Evolutionary conservation across 2,888 invertebrate genomes (phyloP), one percentile per base, ranked within the genome.

Genomic region (Tenthredo mesomela): DNA sequence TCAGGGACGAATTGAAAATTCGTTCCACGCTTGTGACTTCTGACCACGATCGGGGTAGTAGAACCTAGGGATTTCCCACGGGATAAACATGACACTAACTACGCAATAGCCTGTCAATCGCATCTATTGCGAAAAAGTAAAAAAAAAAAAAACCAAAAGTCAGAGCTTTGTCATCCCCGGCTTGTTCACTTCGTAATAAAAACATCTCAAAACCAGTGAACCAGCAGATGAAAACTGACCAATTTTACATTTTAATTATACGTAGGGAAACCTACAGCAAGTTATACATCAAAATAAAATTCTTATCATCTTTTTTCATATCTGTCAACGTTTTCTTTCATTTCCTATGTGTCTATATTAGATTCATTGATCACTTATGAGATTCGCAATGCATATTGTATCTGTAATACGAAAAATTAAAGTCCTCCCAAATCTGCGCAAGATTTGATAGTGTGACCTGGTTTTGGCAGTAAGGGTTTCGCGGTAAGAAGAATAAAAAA

Each of bases 1-100:
- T 67, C 67, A 82, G 82, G 82, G 82, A 29, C 82, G 82, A 65
- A 82, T 67, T 80, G 37, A 80, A 54, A 37, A 40, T 25, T 73
- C 43, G 71, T 73, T 40, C 71, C 71, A 73, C 71, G 43, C 40
- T 73, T 73, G 15, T 43, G 43, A 43, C 71, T 73, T 21, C 43
- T 40, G 71, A 43, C 71, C 43, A 40, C 29, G 71, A 73, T 73
- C 40, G 10, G n/a, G 71, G 18, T 73, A 43, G 71, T 25, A 43
- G 21, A 43, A n/a, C 21, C 71, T 73, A 40, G 15, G 40, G 43
- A 73, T 73, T 9, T 73, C 71, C 43, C 71, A 73, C n/a, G 40
- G 40, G 43, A 73, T 73, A 43, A 40, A 29, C 40, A 21, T 43
- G 71, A 43, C 40, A 73, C 40, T 43, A 73, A 73, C 71, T 40